Base-by-base conservation (phyloP, 2,888 invertebrate genomes). In the Synanthedon andrenaeformis region DNA sequence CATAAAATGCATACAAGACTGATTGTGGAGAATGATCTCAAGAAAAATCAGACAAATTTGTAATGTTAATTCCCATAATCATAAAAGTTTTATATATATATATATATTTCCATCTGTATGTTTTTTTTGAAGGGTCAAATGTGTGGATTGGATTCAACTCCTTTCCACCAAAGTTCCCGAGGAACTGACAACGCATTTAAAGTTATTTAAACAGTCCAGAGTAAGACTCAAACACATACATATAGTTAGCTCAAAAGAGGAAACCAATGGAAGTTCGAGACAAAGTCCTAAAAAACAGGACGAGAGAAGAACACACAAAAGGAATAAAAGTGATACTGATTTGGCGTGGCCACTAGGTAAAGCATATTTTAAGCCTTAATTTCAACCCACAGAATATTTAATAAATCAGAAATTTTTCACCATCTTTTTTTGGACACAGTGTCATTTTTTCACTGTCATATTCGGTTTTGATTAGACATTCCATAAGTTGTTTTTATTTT, bases 71-170 rank as follows among this genome's bases (percentile, higher is more conserved):
- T 35, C 35, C 35, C 2, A 35, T 3, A 35, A 35, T 35, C 3
- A 35, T 35, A 28, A 6, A 28, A 28, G 6, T 28, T 28, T 28
- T 6, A 28, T 6, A 6, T 28, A 28, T 3, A 3, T 28, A 28
- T 28, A 5, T 28, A 6, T 28, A 2, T 28, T 35, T 10, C 35
- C 1, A 35, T 35, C 35, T 5, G 10, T 35, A 35, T 35, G 35
- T 35, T 35, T 35, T 35, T 35, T 75, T 76, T 51, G n/a, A 65
- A 87, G 87, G 67, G 74, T 95, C 51, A 96, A 96, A 88, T 92
- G 94, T 70, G 93, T 96, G 12, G 96, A 97, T 77, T 96, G 97
- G 95, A 93, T 96, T 64, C 93, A 95, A 42, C 93, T 95, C 66
- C 89, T 97, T 56, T 96, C 97, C 17, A 94, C 94, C 41, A 90